These are phyloP conservation scores for Petrolisthes cinctipes DNA, from an alignment of 2,888 invertebrate genomes.

Conservation along the genomic window DNA sequence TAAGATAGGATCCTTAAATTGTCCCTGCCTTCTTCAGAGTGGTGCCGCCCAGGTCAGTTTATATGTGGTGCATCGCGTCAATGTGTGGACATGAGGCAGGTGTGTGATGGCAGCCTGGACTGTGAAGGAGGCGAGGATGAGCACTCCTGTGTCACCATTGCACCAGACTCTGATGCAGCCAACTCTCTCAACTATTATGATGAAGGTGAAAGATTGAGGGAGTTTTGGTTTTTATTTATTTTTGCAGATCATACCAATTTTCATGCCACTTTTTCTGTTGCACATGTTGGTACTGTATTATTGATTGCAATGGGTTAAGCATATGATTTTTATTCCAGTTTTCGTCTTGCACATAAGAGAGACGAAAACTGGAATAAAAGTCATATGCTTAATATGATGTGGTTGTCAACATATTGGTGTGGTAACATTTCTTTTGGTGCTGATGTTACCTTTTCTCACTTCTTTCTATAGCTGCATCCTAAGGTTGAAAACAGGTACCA, in stretches of 20 bases:
- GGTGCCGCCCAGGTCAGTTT: constrained; percentile 80
- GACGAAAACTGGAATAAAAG: too few species aligned
- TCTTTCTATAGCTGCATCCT: too few species aligned
- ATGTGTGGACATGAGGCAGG: constrained; percentile 77
- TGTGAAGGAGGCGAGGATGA: constrained; percentile 84
- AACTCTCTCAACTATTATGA: constrained; percentile 75
- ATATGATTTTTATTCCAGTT: too few species aligned
- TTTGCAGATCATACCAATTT: not conserved
- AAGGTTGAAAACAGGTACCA: too few species aligned
- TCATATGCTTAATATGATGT: too few species aligned
- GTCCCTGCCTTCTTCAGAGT: constrained; percentile 73
- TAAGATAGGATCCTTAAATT: not conserved
- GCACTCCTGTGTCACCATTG: constrained; percentile 79
- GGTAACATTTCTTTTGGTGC: too few species aligned
- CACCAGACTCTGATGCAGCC: constrained; percentile 74
- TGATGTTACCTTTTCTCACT: too few species aligned
- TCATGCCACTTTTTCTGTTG: not conserved
- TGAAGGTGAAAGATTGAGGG: constrained; percentile 68
- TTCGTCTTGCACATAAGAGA: too few species aligned
- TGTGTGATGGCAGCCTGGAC: constrained; percentile 79
- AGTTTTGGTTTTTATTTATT: not conserved
- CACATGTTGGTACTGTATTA: not conserved
- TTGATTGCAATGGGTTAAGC: not conserved
- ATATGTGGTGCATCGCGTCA: constrained; percentile 81
- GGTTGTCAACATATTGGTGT: too few species aligned